Conservation (phyloP, 1,140 invertebrate species). For the Glossosoma conforme region DNA sequence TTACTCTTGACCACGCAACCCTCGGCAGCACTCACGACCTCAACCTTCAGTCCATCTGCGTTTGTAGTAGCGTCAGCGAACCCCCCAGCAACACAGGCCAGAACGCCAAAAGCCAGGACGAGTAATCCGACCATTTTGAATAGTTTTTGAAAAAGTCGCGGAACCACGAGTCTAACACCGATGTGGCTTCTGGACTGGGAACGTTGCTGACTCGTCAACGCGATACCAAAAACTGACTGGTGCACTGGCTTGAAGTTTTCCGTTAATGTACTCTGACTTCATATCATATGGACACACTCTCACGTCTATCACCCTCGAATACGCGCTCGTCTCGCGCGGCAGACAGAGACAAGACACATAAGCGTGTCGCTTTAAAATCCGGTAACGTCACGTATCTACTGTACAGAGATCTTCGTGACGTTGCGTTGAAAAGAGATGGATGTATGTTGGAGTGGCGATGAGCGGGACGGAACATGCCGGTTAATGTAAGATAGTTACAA, state of each 20-base stretch:
- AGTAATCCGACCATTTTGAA: constrained; percentile 23
- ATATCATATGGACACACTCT: background rate
- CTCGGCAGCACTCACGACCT: constrained; percentile 72
- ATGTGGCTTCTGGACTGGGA: background rate
- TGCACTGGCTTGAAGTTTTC: constrained; percentile 24
- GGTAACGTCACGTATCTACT: constrained; percentile 12
- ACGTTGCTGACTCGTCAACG: constrained; percentile 9
- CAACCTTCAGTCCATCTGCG: constrained; percentile 68
- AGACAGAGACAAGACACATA: constrained; percentile 9
- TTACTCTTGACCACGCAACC: constrained; percentile 78
- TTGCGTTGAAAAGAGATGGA: constrained; percentile 8
- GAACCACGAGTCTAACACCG: background rate
- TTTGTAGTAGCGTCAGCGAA: constrained; percentile 39
- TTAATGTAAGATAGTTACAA: too few relatives aligned
- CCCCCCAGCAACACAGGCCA: constrained; percentile 42
- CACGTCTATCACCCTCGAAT: background rate
- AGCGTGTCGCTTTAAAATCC: background rate
- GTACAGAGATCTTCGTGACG: constrained; percentile 11
- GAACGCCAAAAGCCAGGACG: constrained; percentile 43
- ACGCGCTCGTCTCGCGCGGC: background rate
- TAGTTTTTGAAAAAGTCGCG: constrained; percentile 1
- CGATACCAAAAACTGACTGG: constrained; percentile 25
- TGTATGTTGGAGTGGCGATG: too few relatives aligned
- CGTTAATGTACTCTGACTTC: constrained; percentile 20
- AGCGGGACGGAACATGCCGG: too few relatives aligned